Conservation (phyloP, 2,888 invertebrate genomes). For the Tenthredo amoena region DNA sequence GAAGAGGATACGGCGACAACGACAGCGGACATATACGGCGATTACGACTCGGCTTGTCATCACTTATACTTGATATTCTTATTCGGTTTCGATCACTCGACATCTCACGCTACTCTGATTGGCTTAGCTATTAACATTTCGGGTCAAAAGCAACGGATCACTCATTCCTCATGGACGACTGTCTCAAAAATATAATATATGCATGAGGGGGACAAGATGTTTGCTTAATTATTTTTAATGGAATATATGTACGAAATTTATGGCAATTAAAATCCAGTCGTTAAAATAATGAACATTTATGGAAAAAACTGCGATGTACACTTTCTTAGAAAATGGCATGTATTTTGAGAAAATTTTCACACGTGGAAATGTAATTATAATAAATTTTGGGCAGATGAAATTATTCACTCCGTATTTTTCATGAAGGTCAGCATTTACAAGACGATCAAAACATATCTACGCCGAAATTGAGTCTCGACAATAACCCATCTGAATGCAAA, state of each 20-base stretch:
- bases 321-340: background rate
- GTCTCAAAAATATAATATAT: background rate
- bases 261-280: background rate
- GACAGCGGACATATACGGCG: constrained; percentile 29
- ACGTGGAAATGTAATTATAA: background rate
- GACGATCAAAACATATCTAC: constrained; percentile 21
- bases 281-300: background rate
- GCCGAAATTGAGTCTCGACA: constrained; percentile 12
- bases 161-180: background rate
- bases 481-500: constrained; percentile 18
- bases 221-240: background rate
- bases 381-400: background rate
- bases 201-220: background rate
- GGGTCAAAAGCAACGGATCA: background rate
- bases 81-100: background rate
- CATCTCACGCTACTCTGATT: background rate
- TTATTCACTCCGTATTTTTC: constrained; percentile 1
- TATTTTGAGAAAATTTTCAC: background rate
- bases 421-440: background rate
- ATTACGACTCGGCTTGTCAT: constrained; percentile 6
- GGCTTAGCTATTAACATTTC: background rate
- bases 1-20: constrained; percentile 39
- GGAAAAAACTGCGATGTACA: background rate
- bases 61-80: background rate
- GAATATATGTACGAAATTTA: background rate